Percentiles rank a stretch among this genome's conserved stretches.
Conservation (phyloP, 2,888 invertebrate genomes). For the Sympetrum striolatum region DNA sequence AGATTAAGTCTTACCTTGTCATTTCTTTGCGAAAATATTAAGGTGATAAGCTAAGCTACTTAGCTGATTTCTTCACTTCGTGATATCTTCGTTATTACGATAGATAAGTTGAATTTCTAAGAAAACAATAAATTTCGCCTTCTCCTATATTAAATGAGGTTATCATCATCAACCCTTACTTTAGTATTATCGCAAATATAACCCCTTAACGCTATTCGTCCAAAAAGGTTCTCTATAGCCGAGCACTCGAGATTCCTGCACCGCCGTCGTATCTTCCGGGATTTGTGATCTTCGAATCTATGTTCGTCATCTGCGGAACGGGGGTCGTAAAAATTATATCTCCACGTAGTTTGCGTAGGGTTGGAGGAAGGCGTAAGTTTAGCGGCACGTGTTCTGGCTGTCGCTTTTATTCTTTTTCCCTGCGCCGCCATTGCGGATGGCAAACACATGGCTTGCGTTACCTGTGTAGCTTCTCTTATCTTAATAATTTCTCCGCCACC, state of each 20-base stretch:
- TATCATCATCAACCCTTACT: no score
- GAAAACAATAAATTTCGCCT: no score
- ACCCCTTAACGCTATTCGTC: no score
- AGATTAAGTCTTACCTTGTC: no score
- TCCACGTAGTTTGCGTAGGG: not conserved
- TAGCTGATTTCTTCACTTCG: no score
- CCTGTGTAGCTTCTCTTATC: not conserved
- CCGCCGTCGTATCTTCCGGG: not conserved
- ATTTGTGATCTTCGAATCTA: not conserved
- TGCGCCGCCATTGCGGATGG: not conserved
- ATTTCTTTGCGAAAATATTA: no score
- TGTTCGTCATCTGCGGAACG: not conserved
- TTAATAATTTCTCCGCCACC: not conserved
- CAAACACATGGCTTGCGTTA: not conserved
- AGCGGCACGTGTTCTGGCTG: not conserved
- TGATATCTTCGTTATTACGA: no score
- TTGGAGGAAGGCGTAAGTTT: not conserved
- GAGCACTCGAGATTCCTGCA: not conserved
- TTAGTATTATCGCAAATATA: no score
- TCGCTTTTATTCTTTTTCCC: not conserved
- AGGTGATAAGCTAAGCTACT: no score
- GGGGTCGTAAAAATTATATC: not conserved
- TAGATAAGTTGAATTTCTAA: no score
- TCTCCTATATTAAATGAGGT: no score
- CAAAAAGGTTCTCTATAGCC: no score